Evolutionary conservation across 2,888 invertebrate genomes (phyloP), one percentile per base, ranked within the genome.

Genomic region (Hypomecis atomaria): DNA sequence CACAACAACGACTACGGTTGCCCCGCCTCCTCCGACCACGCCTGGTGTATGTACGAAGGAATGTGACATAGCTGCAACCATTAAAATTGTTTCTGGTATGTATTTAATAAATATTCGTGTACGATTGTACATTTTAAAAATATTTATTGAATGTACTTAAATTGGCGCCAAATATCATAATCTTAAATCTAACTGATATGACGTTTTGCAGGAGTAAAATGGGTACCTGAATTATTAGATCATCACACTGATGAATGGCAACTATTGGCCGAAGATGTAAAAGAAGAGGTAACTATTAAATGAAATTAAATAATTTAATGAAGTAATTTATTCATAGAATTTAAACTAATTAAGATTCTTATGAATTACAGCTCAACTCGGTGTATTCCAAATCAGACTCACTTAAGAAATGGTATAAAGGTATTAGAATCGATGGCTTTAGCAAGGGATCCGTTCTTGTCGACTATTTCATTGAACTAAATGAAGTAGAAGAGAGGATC

Each of bases 231-330:
- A 84, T 89, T 97, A 42, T 89, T 97, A 53, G 97, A 98, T 86
- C 95, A 97, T 75, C 97, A 98, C 81, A 98, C 98, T 0, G 94
- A 95, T 63, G 98, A 98, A 86, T 98, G 97, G 96, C 96, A 97
- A 83, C 94, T 94, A 68, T 90, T 98, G 42, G 97, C 97, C 0
- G 94, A 95, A 75, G 96, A 96, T 79, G 95, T 98, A 43, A 96
- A 96, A 87, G 94, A 94, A 72, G 96, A 97, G 94, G 97, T 97
- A 87, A 59, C 37, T 40, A 36, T 33, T 61, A 48, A 23, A 37
- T 37, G 52, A 33, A 10, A 13, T n/a, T 47, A 11, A 11, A 0
- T 4, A 11, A 71, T 55, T 68, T 38, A 23, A 11, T 49, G 23
- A 6, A 36, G 6, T 34, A 7, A 33, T 34, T 37, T 36, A 54